phyloP scores from a whole-genome alignment of 1,140 invertebrate species.

The Tetragonula clypearis region DNA sequence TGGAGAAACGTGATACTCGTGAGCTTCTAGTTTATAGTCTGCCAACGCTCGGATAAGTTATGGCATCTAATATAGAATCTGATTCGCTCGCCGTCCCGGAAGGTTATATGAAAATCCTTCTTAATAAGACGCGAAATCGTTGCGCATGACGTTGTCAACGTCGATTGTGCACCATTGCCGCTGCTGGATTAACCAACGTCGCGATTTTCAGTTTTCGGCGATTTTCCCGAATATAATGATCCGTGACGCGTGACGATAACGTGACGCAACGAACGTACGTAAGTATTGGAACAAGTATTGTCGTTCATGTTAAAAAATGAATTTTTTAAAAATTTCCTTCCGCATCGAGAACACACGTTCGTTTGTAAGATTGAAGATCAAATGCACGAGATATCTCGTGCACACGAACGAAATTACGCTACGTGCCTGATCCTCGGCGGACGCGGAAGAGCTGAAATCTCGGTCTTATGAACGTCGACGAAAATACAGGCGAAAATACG shows the following conservation, averaged over 20 bases:
- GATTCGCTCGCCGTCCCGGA: not conserved
- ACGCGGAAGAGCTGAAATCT: not conserved
- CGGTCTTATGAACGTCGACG: not conserved
- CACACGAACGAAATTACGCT: not conserved
- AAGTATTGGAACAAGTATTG: too few species aligned
- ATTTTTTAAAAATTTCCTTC: too few species aligned
- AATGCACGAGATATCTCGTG: not conserved
- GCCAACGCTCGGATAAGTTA: conserved; percentile 39
- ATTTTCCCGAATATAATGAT: too few species aligned
- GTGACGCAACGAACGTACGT: too few species aligned
- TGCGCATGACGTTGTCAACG: not conserved
- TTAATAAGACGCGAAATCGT: conserved; percentile 1
- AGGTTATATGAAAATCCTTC: conserved; percentile 33
- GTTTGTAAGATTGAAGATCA: not conserved
- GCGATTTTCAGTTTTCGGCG: too few species aligned
- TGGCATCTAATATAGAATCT: conserved; percentile 46
- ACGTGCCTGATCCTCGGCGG: not conserved
- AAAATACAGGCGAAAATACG: not conserved
- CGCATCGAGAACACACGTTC: too few species aligned
- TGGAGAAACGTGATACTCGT: conserved; percentile 8
- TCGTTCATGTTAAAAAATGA: too few species aligned
- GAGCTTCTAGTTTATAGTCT: conserved; percentile 28
- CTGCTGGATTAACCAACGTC: too few species aligned
- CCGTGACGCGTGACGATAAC: too few species aligned
- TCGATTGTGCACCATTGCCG: not conserved